Evolutionary conservation across 2,113 vertebrate species (phyloP).

Genomic region (Aepyceros melampus): DNA sequence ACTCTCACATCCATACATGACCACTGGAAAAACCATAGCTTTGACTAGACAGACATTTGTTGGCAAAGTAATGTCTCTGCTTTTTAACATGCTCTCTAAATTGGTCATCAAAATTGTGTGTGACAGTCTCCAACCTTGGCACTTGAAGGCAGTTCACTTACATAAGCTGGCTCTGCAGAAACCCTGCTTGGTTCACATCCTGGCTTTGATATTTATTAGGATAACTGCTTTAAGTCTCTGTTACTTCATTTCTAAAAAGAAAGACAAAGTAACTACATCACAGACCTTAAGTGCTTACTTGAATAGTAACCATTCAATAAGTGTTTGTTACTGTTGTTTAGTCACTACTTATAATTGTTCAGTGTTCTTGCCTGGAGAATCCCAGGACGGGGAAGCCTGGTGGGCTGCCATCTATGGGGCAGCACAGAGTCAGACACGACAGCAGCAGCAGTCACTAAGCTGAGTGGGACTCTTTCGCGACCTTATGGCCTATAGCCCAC

Average conservation of each 20-base stretch:
- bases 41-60: background rate
- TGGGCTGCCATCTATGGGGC: too few species aligned
- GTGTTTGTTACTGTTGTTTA: background rate
- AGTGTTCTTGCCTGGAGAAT: too few species aligned
- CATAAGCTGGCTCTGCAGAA: background rate
- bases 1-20: background rate
- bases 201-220: background rate
- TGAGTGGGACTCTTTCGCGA: rapidly evolving
- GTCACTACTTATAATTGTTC: background rate
- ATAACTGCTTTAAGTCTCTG: background rate
- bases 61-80: background rate
- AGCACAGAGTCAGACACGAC: too few species aligned
- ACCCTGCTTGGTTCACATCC: background rate
- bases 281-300: background rate
- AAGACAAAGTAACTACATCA: background rate
- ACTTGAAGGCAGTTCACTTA: background rate
- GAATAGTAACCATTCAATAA: background rate
- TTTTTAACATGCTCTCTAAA: background rate
- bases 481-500: background rate
- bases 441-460: background rate
- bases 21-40: background rate
- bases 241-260: background rate
- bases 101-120: background rate
- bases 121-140: background rate
- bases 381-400: too few species aligned